Evolutionary conservation across 2,888 invertebrate species (phyloP), one percentile per base, ranked within the genome.

Genomic region (Plutella xylostella): DNA sequence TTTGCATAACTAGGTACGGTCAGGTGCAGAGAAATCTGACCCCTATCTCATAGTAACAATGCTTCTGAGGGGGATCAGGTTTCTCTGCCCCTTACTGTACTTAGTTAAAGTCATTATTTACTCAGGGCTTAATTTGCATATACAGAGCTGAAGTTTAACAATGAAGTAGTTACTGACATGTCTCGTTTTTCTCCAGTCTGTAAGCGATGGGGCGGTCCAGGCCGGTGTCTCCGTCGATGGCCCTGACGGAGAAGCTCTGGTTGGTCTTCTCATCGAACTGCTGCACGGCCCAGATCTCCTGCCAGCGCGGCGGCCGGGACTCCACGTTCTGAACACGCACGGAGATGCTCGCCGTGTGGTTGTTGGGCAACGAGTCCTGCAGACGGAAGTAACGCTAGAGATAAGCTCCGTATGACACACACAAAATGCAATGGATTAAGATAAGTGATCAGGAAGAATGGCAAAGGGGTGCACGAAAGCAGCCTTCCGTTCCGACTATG

Each of bases 191-290:
- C 43, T 68, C 64, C 3, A 88, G 61, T 28, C 62, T 62, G 55
- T 89, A 89, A 49, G 72, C 61, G 38, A 89, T 88, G 3, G 68
- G 60, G 46, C 74, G 79, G 54, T 87, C 69, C 43, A 89, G 80
- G 20, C 85, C 86, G 1, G 86, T 83, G 63, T 90, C 89, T 1
- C 89, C 89, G 56, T 90, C 89, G 17, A 86, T 80, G 4, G 89
- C 89, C 18, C 63, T 57, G 1, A 89, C 78, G 2, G 54, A 54
- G 58, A 87, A 87, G 15, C 53, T 51, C 52, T 65, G 68, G 1
- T 44, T 19, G 0, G 69, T 65, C 56, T 88, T 86, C 68, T 89
- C 89, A 11, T 80, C 59, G 48, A 89, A 86, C 58, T 82, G 82
- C 54, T 84, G 76, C 2, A 86, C 85, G 0, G 86, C 78, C 48